These are phyloP conservation scores for Hydraecia micacea DNA, from an alignment of 2,888 invertebrate species.

Conservation along the genomic window DNA sequence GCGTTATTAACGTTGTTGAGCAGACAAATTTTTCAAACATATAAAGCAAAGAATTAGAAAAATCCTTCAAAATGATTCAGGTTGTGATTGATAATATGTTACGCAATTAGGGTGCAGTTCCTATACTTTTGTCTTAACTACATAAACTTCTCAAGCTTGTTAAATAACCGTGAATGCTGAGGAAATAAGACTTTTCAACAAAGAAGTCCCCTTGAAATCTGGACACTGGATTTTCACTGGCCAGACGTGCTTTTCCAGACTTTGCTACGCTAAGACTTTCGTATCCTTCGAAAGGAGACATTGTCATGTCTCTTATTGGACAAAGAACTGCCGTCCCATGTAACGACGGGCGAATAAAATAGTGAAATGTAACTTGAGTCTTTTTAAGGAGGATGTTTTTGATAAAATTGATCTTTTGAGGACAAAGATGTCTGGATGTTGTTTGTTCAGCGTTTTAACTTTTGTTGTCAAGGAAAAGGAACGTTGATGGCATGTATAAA, in stretches of 20 bases:
- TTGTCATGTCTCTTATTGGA: constrained; percentile 38
- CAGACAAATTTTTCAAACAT: too few relatives aligned
- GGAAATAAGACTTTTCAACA: constrained; percentile 36
- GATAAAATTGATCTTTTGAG: constrained; percentile 36
- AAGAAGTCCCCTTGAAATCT: constrained; percentile 41
- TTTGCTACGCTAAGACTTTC: constrained; percentile 29
- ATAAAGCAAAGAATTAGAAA: too few relatives aligned
- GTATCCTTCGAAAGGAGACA: constrained; percentile 26
- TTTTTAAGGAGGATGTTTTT: constrained; percentile 11
- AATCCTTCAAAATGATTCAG: not conserved
- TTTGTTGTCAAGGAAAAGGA: constrained; percentile 19
- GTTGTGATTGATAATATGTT: not conserved
- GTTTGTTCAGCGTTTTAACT: constrained; percentile 33
- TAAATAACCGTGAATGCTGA: constrained; percentile 3
- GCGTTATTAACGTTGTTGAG: too few relatives aligned
- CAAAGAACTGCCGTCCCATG: constrained; percentile 38
- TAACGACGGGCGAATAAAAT: constrained; percentile 29
- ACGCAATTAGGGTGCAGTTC: too few relatives aligned
- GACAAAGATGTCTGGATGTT: constrained; percentile 23
- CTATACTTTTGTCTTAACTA: not conserved
- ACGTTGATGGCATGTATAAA: not conserved
- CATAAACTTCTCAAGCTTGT: constrained; percentile 17
- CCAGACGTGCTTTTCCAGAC: constrained; percentile 37
- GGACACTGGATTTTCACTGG: constrained; percentile 41
- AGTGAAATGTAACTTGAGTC: constrained; percentile 30